Evolutionary conservation across 1,140 invertebrate genomes (phyloP).

Genomic region (Lineus longissimus): DNA sequence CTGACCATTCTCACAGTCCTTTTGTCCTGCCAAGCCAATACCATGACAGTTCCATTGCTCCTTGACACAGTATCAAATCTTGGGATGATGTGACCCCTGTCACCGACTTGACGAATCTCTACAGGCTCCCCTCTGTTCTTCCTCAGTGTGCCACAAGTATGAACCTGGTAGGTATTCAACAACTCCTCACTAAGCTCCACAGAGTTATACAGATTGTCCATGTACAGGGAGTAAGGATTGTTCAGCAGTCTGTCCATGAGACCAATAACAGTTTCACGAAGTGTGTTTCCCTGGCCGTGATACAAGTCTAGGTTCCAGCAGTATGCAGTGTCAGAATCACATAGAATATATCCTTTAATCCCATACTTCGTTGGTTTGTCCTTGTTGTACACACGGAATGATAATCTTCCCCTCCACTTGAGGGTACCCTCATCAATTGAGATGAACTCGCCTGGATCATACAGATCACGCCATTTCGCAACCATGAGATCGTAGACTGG

Average conservation of each 20-base stretch:
- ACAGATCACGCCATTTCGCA: background rate
- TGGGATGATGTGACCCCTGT: background rate
- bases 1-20: constrained; percentile 10
- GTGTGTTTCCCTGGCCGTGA: background rate
- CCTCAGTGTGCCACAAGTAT: background rate
- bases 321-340: background rate
- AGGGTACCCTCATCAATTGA: background rate
- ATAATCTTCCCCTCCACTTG: background rate
- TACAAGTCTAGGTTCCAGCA: background rate
- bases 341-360: background rate
- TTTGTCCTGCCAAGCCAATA: constrained; percentile 9
- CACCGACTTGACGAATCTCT: no score
- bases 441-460: background rate
- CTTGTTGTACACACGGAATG: background rate
- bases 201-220: background rate
- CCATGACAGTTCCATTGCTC: background rate
- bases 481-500: background rate
- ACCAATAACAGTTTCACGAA: background rate
- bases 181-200: background rate
- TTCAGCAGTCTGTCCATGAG: background rate
- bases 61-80: background rate
- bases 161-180: background rate
- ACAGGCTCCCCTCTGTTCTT: background rate
- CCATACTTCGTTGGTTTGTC: no score
- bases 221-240: background rate